phyloP scores from a whole-genome alignment of 2,113 vertebrate genomes.

The Sterna hirundo region DNA sequence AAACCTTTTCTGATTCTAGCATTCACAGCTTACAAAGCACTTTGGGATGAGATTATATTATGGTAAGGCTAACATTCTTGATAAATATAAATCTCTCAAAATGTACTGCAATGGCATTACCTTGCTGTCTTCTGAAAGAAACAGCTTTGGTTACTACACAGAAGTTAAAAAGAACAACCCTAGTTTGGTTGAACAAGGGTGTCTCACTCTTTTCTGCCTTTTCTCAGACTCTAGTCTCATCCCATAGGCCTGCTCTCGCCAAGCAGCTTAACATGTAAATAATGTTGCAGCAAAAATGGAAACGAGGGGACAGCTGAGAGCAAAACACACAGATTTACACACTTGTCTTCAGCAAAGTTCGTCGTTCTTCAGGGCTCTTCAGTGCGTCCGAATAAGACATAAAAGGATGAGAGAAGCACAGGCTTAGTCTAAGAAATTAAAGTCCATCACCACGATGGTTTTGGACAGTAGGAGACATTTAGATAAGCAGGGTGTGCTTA shows the following conservation, averaged over 20 bases:
- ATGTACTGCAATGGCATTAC: neutral
- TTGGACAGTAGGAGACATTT: neutral
- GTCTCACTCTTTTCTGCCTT: neutral
- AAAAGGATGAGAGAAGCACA: neutral
- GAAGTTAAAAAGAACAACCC: neutral
- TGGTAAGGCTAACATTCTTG: neutral
- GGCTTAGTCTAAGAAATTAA: neutral
- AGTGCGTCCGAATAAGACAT: neutral
- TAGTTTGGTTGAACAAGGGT: neutral
- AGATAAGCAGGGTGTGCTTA: neutral
- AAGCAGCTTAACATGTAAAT: neutral
- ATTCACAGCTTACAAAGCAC: neutral
- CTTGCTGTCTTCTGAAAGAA: neutral
- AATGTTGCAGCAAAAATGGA: neutral
- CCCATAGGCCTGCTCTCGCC: neutral
- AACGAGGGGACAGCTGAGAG: neutral
- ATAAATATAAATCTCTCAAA: neutral
- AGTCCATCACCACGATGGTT: neutral
- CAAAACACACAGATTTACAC: neutral
- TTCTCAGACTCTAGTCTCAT: neutral
- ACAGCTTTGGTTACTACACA: neutral
- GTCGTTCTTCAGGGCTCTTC: neutral
- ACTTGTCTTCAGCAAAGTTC: neutral
- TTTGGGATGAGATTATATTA: neutral
- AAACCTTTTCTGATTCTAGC: neutral